Evolutionary conservation across 2,113 vertebrate species (phyloP).

Genomic region (Menura novaehollandiae): DNA sequence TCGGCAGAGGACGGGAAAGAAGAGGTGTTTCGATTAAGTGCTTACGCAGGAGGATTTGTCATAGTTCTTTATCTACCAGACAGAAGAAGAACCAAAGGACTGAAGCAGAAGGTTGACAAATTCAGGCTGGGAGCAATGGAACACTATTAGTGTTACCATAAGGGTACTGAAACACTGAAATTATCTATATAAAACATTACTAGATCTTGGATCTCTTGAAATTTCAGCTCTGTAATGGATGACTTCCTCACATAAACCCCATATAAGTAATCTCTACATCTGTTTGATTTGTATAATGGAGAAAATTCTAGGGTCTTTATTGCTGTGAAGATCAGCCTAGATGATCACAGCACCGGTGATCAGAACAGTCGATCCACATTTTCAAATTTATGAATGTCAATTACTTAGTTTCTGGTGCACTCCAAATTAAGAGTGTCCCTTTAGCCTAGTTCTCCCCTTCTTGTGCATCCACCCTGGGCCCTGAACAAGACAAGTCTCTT

Average conservation of each 20-base stretch:
- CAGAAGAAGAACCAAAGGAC: not conserved
- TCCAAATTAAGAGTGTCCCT: not conserved
- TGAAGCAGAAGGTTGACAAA: not conserved
- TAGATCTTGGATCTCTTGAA: not conserved
- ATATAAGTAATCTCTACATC: not conserved
- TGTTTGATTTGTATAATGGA: not conserved
- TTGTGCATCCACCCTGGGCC: not conserved
- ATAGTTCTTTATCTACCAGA: not conserved
- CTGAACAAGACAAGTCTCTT: not conserved
- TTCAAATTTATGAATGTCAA: not conserved
- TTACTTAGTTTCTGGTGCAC: not conserved
- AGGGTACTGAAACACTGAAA: not conserved
- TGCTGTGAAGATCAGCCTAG: not conserved
- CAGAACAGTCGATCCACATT: not conserved
- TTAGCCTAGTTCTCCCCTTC: not conserved
- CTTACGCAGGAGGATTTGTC: not conserved
- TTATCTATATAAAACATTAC: not conserved
- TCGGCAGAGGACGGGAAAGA: not conserved
- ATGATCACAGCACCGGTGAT: not conserved
- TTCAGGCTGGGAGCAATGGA: not conserved
- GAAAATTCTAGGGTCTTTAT: not conserved
- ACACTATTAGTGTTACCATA: accelerated
- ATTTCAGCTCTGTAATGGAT: not conserved
- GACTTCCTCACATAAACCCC: not conserved
- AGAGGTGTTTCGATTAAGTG: accelerated